Conservation (phyloP, 2,888 invertebrate genomes). For the Microplitis manilae region DNA sequence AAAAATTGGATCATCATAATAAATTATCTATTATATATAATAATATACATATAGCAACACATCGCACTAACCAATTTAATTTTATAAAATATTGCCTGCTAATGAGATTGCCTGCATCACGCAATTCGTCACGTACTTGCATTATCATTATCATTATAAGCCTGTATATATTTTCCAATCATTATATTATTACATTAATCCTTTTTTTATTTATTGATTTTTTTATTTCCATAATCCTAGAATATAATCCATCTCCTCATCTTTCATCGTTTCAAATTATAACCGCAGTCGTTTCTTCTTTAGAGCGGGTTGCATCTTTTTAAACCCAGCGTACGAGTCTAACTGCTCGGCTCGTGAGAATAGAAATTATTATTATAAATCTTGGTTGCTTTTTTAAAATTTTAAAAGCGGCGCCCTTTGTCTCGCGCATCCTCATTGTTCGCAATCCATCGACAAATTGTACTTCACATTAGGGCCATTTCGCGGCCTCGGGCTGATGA, state of each 20-base stretch:
- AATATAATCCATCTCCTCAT: conserved; percentile 14
- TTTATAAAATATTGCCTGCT: conserved; percentile 68
- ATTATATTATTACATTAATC: neutral
- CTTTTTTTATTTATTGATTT: conserved; percentile 11
- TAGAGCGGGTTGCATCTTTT: neutral
- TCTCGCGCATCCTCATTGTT: too few relatives aligned
- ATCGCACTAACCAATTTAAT: conserved; percentile 36
- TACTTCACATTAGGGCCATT: too few relatives aligned
- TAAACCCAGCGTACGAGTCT: neutral
- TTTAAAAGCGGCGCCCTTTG: too few relatives aligned
- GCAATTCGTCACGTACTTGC: conserved; percentile 60
- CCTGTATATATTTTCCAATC: neutral
- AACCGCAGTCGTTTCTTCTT: neutral
- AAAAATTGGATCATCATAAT: conserved; percentile 1
- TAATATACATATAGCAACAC: conserved; percentile 13
- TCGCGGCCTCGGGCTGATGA: too few relatives aligned
- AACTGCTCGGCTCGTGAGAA: too few relatives aligned
- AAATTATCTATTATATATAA: neutral
- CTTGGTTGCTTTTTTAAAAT: too few relatives aligned
- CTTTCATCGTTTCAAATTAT: conserved; percentile 32
- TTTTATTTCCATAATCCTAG: conserved; percentile 4
- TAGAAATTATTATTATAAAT: too few relatives aligned
- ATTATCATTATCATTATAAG: conserved; percentile 59
- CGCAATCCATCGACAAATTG: too few relatives aligned
- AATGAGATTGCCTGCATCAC: conserved; percentile 62